Conservation (phyloP, 2,113 vertebrate species). For the Donacobius atricapilla region DNA sequence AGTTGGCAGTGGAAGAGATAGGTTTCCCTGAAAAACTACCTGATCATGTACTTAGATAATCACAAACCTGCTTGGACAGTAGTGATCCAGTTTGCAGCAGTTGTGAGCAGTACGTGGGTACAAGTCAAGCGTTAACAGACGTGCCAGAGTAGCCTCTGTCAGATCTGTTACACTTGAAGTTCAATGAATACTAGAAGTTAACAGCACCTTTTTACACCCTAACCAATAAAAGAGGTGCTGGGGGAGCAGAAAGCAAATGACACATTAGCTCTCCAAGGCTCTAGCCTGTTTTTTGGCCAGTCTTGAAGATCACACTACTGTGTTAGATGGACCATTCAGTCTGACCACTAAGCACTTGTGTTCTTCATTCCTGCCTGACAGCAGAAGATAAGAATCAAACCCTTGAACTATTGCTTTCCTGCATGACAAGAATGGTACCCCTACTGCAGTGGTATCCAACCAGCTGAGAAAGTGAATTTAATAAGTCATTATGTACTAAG, state of each 20-base stretch:
- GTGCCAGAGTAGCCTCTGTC: not conserved
- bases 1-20: not conserved
- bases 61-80: not conserved
- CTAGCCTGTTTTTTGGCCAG: not conserved
- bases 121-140: not conserved
- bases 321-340: not conserved
- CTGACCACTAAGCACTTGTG: rapidly evolving
- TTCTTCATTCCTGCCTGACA: not conserved
- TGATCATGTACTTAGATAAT: not conserved
- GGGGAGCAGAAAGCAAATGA: not conserved
- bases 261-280: not conserved
- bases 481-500: not conserved
- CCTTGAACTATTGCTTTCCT: not conserved
- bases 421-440: not conserved
- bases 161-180: not conserved
- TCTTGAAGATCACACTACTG: not conserved
- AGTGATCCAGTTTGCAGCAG: conserved; percentile 9
- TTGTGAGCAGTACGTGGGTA: rapidly evolving
- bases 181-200: not conserved
- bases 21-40: not conserved
- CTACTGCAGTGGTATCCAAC: not conserved
- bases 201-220: not conserved
- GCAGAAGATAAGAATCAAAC: not conserved
- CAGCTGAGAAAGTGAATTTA: not conserved
- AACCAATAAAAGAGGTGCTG: not conserved